phyloP scores from a whole-genome alignment of 2,888 invertebrate genomes.

The Eupithecia insigniata region DNA sequence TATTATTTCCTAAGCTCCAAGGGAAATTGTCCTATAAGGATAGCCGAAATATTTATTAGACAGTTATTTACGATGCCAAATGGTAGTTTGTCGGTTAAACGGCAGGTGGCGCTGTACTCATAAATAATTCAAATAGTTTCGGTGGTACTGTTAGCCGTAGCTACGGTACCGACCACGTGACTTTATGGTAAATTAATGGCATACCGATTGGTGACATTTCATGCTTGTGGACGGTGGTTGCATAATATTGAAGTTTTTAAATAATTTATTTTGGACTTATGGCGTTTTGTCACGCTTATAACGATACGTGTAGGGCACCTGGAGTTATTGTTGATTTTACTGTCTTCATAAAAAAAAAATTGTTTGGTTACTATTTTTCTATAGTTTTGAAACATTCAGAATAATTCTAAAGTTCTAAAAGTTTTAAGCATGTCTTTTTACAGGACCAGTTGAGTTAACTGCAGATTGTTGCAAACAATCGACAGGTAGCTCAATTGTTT shows the following conservation, averaged over 20 bases:
- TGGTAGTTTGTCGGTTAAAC: slow-evolving; percentile 66
- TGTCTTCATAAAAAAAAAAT: background rate
- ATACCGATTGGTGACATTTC: slow-evolving; percentile 55
- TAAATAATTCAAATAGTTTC: slow-evolving; percentile 62
- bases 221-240: slow-evolving; percentile 31
- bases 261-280: slow-evolving; percentile 38
- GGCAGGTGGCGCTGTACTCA: slow-evolving; percentile 66
- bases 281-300: slow-evolving; percentile 24
- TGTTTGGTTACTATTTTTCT: background rate
- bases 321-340: slow-evolving; percentile 2
- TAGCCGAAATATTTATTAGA: slow-evolving; percentile 53
- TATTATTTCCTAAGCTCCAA: slow-evolving; percentile 1
- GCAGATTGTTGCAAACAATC: too few species aligned
- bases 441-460: too few species aligned
- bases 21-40: slow-evolving; percentile 35
- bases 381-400: background rate
- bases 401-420: too few species aligned
- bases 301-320: background rate
- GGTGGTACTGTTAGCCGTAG: slow-evolving; percentile 48
- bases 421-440: too few species aligned
- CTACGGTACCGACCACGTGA: slow-evolving; percentile 37
- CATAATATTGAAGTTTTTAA: slow-evolving; percentile 45
- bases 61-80: slow-evolving; percentile 54
- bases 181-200: slow-evolving; percentile 53
- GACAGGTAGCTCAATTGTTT: too few species aligned